Conservation (phyloP, 2,888 invertebrate genomes). For the Helleia helle region DNA sequence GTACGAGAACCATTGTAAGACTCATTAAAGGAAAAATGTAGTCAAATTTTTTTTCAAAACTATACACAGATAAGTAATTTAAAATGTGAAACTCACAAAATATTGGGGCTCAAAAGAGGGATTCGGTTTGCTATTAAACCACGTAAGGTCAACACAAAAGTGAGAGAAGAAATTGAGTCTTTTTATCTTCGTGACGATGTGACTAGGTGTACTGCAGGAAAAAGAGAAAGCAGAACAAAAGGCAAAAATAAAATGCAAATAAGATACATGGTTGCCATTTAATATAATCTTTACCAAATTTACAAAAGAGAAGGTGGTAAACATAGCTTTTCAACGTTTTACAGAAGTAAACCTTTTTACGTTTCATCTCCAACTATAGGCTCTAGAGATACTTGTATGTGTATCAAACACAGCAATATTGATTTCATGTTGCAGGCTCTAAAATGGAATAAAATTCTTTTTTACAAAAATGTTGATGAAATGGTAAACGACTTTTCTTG, state of each 20-base stretch:
- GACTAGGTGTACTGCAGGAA: constrained; percentile 6
- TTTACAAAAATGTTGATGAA: constrained; percentile 4
- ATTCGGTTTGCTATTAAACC: background rate
- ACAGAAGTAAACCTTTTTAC: constrained; percentile 7
- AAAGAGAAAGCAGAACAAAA: constrained; percentile 9
- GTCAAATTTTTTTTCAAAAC: background rate
- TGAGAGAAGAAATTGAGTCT: constrained; percentile 4
- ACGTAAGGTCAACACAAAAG: constrained; percentile 1
- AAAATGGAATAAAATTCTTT: constrained; percentile 3
- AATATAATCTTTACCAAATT: constrained; percentile 8
- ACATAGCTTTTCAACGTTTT: constrained; percentile 7
- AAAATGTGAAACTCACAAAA: background rate
- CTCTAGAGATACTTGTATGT: constrained; percentile 8
- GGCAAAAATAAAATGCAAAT: constrained; percentile 9
- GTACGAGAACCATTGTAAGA: background rate
- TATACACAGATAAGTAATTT: background rate
- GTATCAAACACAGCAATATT: constrained; percentile 10
- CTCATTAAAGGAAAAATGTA: background rate
- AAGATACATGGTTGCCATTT: constrained; percentile 8
- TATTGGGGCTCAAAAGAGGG: background rate
- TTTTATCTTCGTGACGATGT: constrained; percentile 7
- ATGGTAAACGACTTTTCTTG: constrained; percentile 1
- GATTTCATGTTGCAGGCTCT: constrained; percentile 1
- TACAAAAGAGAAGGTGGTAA: constrained; percentile 7
- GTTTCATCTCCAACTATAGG: constrained; percentile 4